These are phyloP conservation scores for Ciona savignyi DNA, from an alignment of 23 tunicate genomes.

Conservation along the genomic window DNA sequence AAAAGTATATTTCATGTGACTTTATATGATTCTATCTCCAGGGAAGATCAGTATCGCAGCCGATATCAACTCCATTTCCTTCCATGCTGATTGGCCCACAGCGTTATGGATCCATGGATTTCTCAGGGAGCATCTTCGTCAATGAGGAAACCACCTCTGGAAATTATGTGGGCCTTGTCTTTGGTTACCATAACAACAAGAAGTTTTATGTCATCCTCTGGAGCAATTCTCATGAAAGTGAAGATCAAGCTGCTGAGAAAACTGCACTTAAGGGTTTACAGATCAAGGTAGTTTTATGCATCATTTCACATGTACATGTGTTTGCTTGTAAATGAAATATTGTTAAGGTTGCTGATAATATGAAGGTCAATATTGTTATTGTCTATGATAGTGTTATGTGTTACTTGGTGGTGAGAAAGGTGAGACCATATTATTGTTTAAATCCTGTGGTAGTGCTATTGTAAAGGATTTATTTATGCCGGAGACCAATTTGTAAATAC, in stretches of 20 bases:
- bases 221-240: neutral
- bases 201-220: slow-evolving; percentile 15
- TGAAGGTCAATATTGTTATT: too few relatives aligned
- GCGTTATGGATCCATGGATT: slow-evolving; percentile 14
- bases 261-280: slow-evolving; percentile 19
- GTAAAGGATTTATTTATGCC: too few relatives aligned
- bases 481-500: too few relatives aligned
- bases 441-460: neutral
- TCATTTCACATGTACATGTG: neutral
- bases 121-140: slow-evolving; percentile 6
- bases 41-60: slow-evolving; percentile 20
- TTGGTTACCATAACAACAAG: slow-evolving; percentile 31
- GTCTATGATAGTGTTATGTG: too few relatives aligned
- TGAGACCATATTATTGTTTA: too few relatives aligned
- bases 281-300: slow-evolving; percentile 3
- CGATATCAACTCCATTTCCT: slow-evolving; percentile 1
- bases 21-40: neutral
- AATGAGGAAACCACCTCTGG: slow-evolving; percentile 1
- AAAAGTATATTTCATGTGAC: too few relatives aligned
- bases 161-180: slow-evolving; percentile 17
- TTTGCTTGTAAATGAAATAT: too few relatives aligned
- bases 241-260: neutral
- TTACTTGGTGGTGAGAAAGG: too few relatives aligned
- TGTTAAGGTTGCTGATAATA: too few relatives aligned
- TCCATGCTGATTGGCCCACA: slow-evolving; percentile 13